Evolutionary conservation across 2,113 vertebrate genomes (phyloP).

Genomic region (Aegypius monachus): DNA sequence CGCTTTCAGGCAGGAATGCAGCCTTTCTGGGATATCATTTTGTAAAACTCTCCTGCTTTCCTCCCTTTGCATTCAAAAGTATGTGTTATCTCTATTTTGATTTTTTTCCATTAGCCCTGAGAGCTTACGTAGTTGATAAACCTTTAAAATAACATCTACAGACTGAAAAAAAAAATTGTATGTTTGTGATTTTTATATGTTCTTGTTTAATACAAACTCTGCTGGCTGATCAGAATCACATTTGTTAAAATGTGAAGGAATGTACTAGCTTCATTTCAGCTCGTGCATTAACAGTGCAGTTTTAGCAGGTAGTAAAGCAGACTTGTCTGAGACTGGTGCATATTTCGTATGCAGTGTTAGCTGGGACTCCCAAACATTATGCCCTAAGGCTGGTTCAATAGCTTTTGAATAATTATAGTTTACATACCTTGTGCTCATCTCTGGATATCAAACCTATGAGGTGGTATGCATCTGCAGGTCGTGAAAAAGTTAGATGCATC

Average conservation of each 20-base stretch:
- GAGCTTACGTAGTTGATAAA: not conserved
- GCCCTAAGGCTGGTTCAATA: not conserved
- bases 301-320: not conserved
- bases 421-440: not conserved
- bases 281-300: not conserved
- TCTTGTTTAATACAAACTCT: not conserved
- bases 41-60: not conserved
- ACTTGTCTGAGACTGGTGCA: not conserved
- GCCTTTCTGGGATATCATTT: not conserved
- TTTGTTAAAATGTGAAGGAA: not conserved
- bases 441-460: not conserved
- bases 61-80: not conserved
- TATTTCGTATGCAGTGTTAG: not conserved
- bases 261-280: not conserved
- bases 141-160: not conserved
- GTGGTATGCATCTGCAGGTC: not conserved
- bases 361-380: not conserved
- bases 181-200: not conserved
- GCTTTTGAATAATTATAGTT: not conserved
- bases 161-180: not conserved
- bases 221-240: not conserved
- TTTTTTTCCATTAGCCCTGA: not conserved
- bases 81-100: not conserved
- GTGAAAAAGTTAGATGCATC: not conserved
- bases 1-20: conserved; percentile 31